Evolutionary conservation across 2,888 invertebrate genomes (phyloP), one percentile per base, ranked within the genome.

Genomic region (Pheosia tremula): DNA sequence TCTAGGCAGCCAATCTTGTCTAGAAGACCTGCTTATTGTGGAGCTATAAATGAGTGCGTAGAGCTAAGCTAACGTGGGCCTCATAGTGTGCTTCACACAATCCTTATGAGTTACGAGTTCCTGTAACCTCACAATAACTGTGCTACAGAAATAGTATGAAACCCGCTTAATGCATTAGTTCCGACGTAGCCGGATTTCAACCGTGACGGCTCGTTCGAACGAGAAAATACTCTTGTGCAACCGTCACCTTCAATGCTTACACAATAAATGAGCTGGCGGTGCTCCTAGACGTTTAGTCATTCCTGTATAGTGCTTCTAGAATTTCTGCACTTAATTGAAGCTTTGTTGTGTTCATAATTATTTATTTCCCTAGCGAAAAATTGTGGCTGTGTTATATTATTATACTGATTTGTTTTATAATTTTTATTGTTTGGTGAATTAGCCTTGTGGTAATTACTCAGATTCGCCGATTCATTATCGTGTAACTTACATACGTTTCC

Each of bases 161-260:
- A 45, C 45, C 36, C 43, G 56, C 45, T 56, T 36, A 55, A 56
- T 56, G 56, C n/a, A 56, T 56, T 56, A 56, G 56, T 56, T 61
- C 39, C 13, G 41, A 10, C 39, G 43, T 50, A 45, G 57, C 58
- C 55, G 11, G 50, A 64, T 63, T 69, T 69, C 70, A 77, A 74
- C 79, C 77, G 77, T 75, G 74, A 79, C 83, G 68, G 72, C 76
- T 77, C 67, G 72, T 66, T 81, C 72, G 70, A 76, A 77, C 75
- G 76, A 81, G 79, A 86, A 83, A 83, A 79, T 77, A 62, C 63
- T 60, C 60, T 87, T 83, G 75, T 78, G 82, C 79, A 83, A 84
- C 24, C 65, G 61, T 67, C 82, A 70, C 88, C 89, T 88, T 87
- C 83, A 71, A 58, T 73, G 63, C 66, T 72, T 72, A 66, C 62